Base-by-base conservation (phyloP, 2,797 vertebrate species). In the Bradypodion pumilum region DNA sequence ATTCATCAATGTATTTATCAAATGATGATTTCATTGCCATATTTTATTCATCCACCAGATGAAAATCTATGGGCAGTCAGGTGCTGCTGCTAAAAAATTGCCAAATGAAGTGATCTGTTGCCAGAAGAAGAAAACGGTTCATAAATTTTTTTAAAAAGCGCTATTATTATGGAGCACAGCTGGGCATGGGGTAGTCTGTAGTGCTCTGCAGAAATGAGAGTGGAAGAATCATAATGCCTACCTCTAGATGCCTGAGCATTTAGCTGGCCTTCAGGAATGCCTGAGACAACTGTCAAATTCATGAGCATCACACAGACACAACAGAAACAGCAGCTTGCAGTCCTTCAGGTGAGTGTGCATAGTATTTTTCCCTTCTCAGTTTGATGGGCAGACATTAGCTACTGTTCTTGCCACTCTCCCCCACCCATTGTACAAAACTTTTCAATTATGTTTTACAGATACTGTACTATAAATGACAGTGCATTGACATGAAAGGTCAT, bases 381-480 rank as follows among this genome's bases (percentile, higher is more conserved):
- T 66, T 35, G 44, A 72, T 78, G 60, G 74, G 70, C 13, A 32
- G 21, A 37, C 74, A 70, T 37, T 87, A 68, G 83, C 42, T 73
- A 66, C 35, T 82, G 21, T 35, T 59, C 42, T 74, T 80, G 70
- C 68, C 77, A 74, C 32, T n/a, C 65, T 78, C 65, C 83, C 80
- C 84, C 82, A n/a, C 40, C 78, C 85, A 62, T 5, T 86, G 25
- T 69, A 7, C 16, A 63, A 7, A 82, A 40, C 2, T 40, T 8
- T 87, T 49, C 60, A 46, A 72, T 80, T 49, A 72, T 46, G 42
- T 84, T 88, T 73, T 37, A 87, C 19, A 84, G 1, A 59, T 56
- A 75, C 35, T 25, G 63, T 69, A 78, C 35, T 25, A 63, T 69
- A 78, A 46, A 78, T 87, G 65, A 73, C 90, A 90, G 44, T 73